A percentile compares a stretch with the other conserved stretches of the same genome.
These are phyloP conservation scores for Tachypleus tridentatus DNA, from an alignment of 1,140 invertebrate genomes.

Conservation along the genomic window DNA sequence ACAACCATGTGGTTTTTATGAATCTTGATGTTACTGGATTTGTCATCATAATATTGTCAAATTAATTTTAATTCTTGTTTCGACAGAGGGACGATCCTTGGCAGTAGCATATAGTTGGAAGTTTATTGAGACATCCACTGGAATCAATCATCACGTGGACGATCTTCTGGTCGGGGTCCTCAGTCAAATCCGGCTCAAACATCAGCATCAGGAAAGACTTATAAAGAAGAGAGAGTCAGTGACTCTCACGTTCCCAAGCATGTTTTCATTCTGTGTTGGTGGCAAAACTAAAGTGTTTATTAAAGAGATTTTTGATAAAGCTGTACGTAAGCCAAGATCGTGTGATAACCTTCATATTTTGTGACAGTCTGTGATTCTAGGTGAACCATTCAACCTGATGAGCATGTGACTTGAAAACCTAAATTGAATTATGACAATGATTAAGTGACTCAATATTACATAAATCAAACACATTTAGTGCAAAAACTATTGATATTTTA, in stretches of 20 bases:
- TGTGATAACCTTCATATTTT: constrained; percentile 32
- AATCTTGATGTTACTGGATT: too few species aligned
- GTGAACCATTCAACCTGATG: too few species aligned
- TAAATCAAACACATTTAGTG: too few species aligned
- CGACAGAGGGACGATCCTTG: constrained; percentile 49
- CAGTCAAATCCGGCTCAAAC: constrained; percentile 36
- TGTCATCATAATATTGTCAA: neutral
- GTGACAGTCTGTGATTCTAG: constrained; percentile 7
- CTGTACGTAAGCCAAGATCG: constrained; percentile 27
- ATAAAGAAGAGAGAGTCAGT: constrained; percentile 10
- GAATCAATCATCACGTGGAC: constrained; percentile 64
- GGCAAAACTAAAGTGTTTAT: constrained; percentile 25
- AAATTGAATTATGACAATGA: too few species aligned
- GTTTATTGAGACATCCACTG: constrained; percentile 67
- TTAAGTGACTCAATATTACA: too few species aligned
- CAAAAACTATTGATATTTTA: too few species aligned
- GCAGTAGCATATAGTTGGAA: constrained; percentile 57
- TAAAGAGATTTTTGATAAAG: constrained; percentile 26
- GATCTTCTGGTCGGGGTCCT: constrained; percentile 62
- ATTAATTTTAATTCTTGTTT: constrained; percentile 1
- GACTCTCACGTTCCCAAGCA: constrained; percentile 8
- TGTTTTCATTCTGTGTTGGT: constrained; percentile 23
- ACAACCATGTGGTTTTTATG: too few species aligned
- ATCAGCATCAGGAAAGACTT: constrained; percentile 5
- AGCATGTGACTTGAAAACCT: too few species aligned